Evolutionary conservation across 35 echinoderm and acorn worm genomes (phyloP).

Genomic region (Apostichopus californicus): DNA sequence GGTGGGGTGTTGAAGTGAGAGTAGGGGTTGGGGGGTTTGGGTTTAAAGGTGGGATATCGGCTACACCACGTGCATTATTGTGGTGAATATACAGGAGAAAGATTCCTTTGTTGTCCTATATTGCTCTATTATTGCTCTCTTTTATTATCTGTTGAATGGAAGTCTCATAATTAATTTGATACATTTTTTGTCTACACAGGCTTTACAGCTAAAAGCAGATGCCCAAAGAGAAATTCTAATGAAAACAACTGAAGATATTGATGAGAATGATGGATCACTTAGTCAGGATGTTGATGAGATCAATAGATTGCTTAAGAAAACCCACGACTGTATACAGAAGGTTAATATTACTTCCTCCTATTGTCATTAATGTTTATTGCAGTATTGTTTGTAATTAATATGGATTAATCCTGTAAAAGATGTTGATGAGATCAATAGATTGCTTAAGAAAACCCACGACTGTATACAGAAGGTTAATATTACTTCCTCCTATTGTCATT

Average conservation of each 20-base stretch:
- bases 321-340: constrained; percentile 8
- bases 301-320: not conserved
- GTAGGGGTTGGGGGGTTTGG: too few species aligned
- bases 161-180: too few species aligned
- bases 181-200: not conserved
- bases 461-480: not conserved
- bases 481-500: not conserved
- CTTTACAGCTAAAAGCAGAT: not conserved
- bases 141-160: too few species aligned
- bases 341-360: not conserved
- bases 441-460: not conserved
- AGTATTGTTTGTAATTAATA: too few species aligned
- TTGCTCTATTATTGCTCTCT: too few species aligned
- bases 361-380: too few species aligned
- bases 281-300: not conserved
- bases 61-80: too few species aligned
- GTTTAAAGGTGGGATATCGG: too few species aligned
- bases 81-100: too few species aligned
- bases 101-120: too few species aligned
- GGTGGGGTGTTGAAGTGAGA: too few species aligned
- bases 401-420: too few species aligned
- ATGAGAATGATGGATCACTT: not conserved
- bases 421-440: not conserved
- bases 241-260: not conserved
- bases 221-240: not conserved